Evolutionary conservation across 2,888 invertebrate genomes (phyloP), one percentile per base, ranked within the genome.

Genomic region (Polymixis flavicincta): DNA sequence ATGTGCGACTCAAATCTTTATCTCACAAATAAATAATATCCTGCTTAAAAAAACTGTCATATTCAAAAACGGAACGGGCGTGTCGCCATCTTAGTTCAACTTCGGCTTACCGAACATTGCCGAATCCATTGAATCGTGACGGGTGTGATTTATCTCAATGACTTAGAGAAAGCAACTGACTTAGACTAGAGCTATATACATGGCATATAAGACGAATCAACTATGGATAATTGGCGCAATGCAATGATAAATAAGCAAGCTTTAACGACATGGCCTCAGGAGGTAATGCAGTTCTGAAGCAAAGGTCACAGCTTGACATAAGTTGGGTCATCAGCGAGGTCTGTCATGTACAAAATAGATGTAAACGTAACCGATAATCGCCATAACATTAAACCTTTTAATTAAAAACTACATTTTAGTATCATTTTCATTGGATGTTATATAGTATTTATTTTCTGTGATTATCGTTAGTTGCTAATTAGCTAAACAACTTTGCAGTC

Each of bases 361-460:
- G 25, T 76, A 48, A 60, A 76, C 69, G 19, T 9, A 19, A 67
- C 28, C 32, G 13, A 42, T 64, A 28, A 13, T 25, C n/a, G 2
- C 48, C 28, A 32, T 32, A 3, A 25, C 6, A 32, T 3, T 55
- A 32, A 68, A 57, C 9, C 9, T 22, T 59, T 64, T 50, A 80
- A 70, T 66, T 66, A 74, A 75, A 67, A 65, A 65, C 71, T 11
- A 25, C 17, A 66, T 32, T 67, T 71, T 67, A 80, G 59, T 59
- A 55, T 45, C 0, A 59, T 70, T 80, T 71, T 75, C 28, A 80
- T 80, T 66, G 6, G 52, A 28, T 54, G 52, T 59, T 79, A 73
- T 74, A 28, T 8, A 52, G 19, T 67, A 66, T 64, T 32, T 45
- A 78, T 66, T 70, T 69, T 69, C 45, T 70, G 14, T 50, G 54